phyloP scores from a whole-genome alignment of 2,797 vertebrate genomes.

The Pelodytes ibericus region DNA sequence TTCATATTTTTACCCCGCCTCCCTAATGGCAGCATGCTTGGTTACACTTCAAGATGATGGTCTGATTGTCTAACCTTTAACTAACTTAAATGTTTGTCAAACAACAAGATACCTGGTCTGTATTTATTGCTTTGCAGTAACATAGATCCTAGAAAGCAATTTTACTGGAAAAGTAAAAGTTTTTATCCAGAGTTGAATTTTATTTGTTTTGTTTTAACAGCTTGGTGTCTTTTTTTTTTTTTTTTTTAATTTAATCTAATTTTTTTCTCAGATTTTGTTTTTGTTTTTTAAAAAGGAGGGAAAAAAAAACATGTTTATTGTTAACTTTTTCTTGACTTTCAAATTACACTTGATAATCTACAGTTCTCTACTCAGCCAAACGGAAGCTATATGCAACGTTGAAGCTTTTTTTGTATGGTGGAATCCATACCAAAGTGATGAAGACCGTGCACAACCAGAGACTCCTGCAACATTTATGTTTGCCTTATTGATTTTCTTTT shows the following conservation, averaged over 20 bases:
- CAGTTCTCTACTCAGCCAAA: constrained; percentile 67
- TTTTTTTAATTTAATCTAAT: constrained; percentile 69
- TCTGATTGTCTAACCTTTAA: constrained; percentile 76
- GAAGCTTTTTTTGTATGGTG: constrained; percentile 64
- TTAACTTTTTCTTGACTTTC: constrained; percentile 38
- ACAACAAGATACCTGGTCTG: constrained; percentile 70
- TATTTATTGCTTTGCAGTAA: constrained; percentile 72
- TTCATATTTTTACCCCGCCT: constrained; percentile 62
- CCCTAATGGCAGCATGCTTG: constrained; percentile 64
- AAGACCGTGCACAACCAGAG: constrained; percentile 68
- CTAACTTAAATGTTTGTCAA: constrained; percentile 71
- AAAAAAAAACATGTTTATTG: constrained; percentile 66
- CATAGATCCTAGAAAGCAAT: constrained; percentile 73
- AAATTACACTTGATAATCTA: constrained; percentile 56
- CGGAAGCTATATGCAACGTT: constrained; percentile 67
- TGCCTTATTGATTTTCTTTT: constrained; percentile 67
- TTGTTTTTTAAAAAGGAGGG: constrained; percentile 5
- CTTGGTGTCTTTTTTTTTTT: constrained; percentile 59
- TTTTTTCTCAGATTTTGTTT: constrained; percentile 71
- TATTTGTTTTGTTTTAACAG: constrained; percentile 49
- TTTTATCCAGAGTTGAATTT: constrained; percentile 28
- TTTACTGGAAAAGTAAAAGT: constrained; percentile 57
- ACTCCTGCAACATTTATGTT: constrained; percentile 67
- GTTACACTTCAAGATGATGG: constrained; percentile 69
- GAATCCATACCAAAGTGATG: constrained; percentile 77